phyloP scores from a whole-genome alignment of 2,113 vertebrate species.

The Vulpes vulpes region DNA sequence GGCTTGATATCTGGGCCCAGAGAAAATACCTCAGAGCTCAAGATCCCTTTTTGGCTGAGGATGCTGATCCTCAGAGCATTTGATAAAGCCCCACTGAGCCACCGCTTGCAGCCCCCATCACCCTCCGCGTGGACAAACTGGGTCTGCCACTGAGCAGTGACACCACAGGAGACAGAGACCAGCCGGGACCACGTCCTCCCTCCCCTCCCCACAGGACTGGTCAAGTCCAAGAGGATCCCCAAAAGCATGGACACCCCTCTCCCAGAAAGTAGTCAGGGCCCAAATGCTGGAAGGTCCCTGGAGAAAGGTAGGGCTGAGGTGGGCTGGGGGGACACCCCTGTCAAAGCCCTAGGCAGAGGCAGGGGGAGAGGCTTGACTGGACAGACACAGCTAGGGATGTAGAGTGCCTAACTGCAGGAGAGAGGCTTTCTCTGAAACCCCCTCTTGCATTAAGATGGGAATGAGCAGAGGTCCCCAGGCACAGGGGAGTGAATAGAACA shows the following conservation, averaged over 20 bases:
- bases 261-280: neutral
- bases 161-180: neutral
- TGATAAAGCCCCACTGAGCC: neutral
- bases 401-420: neutral
- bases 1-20: neutral
- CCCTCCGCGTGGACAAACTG: neutral
- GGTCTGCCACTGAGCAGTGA: neutral
- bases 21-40: neutral
- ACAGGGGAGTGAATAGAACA: constrained; percentile 65
- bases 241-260: neutral
- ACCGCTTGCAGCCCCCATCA: neutral
- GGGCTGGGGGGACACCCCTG: neutral
- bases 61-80: neutral
- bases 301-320: neutral
- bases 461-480: constrained; percentile 43
- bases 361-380: neutral
- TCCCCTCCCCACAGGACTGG: neutral
- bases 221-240: neutral
- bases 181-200: neutral
- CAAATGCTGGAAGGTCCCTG: neutral
- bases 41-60: neutral
- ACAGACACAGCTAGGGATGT: neutral
- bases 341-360: neutral
- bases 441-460: constrained; percentile 47
- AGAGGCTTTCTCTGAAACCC: neutral